These are phyloP conservation scores for Poeciliopsis turneri DNA, from an alignment of 2,797 vertebrate genomes.

Conservation along the genomic window DNA sequence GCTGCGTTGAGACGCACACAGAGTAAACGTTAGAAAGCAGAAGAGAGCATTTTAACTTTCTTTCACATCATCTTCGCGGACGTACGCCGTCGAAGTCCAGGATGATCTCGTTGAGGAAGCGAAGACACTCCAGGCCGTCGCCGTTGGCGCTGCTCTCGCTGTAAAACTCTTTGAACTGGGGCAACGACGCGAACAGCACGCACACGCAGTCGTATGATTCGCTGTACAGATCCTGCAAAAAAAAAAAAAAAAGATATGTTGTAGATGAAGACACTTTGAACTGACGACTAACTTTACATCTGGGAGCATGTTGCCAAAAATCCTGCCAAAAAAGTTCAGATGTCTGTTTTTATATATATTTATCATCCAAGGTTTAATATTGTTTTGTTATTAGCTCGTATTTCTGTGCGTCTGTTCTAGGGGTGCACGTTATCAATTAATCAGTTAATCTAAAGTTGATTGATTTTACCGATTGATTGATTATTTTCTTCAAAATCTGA, in stretches of 20 bases:
- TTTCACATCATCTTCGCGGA: neutral
- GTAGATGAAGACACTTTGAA: neutral
- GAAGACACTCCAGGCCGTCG: conserved; percentile 88
- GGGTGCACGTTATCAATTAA: no score
- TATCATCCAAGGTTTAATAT: neutral
- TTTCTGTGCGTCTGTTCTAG: neutral
- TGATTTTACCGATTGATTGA: no score
- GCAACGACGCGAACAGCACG: conserved; percentile 91
- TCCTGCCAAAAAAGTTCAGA: neutral
- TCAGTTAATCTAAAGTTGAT: no score
- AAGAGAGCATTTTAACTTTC: neutral
- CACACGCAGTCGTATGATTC: conserved; percentile 88
- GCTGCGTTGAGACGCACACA: conserved; percentile 67
- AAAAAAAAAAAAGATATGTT: neutral
- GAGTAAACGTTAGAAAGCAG: neutral
- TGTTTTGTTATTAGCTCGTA: neutral
- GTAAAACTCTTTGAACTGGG: conserved; percentile 92
- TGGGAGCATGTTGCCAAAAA: neutral
- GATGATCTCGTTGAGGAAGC: conserved; percentile 93
- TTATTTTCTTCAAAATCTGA: no score
- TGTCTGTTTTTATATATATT: neutral
- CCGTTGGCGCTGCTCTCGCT: conserved; percentile 85
- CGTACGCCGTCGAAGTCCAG: conserved; percentile 91
- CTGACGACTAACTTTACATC: neutral
- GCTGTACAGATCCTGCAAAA: conserved; percentile 89